A percentile compares a stretch with the other conserved stretches of the same genome.
Conservation (phyloP, 2,888 invertebrate species). For the Belgica antarctica region DNA sequence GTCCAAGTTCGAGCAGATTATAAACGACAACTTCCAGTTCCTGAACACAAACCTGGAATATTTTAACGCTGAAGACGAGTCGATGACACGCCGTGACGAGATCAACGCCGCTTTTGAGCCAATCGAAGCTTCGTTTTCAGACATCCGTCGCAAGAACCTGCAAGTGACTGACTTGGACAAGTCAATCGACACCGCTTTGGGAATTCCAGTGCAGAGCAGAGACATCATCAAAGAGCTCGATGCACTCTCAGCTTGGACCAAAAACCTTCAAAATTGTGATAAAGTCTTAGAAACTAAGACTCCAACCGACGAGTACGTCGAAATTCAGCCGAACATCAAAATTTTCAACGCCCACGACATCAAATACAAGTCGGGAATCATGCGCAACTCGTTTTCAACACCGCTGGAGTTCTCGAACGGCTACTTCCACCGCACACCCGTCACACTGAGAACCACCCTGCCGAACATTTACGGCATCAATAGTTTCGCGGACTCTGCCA, state of each 20-base stretch:
- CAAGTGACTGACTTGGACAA: slow-evolving; percentile 48
- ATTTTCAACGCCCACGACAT: slow-evolving; percentile 43
- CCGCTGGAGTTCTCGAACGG: slow-evolving; percentile 46
- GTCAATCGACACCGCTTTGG: slow-evolving; percentile 45
- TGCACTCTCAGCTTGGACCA: slow-evolving; percentile 6
- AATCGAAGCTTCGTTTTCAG: slow-evolving; percentile 26
- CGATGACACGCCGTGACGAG: neutral
- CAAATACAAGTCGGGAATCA: slow-evolving; percentile 39
- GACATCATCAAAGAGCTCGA: slow-evolving; percentile 3
- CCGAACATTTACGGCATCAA: slow-evolving; percentile 12
- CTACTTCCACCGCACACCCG: slow-evolving; percentile 45
- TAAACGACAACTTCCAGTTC: slow-evolving; percentile 37
- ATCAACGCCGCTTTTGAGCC: neutral
- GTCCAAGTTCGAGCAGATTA: slow-evolving; percentile 36
- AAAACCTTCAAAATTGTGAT: slow-evolving; percentile 22
- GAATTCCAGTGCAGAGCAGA: neutral
- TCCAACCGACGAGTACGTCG: neutral
- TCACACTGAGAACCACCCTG: slow-evolving; percentile 44
- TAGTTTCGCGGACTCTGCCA: slow-evolving; percentile 44
- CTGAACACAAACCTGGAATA: slow-evolving; percentile 28
- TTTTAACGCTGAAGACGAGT: neutral
- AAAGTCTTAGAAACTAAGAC: neutral
- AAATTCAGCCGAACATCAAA: neutral
- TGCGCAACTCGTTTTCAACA: slow-evolving; percentile 43
- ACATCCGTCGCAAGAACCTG: neutral